Evolutionary conservation across 2,888 invertebrate species (phyloP), one percentile per base, ranked within the genome.

Genomic region (Abrostola tripartita): DNA sequence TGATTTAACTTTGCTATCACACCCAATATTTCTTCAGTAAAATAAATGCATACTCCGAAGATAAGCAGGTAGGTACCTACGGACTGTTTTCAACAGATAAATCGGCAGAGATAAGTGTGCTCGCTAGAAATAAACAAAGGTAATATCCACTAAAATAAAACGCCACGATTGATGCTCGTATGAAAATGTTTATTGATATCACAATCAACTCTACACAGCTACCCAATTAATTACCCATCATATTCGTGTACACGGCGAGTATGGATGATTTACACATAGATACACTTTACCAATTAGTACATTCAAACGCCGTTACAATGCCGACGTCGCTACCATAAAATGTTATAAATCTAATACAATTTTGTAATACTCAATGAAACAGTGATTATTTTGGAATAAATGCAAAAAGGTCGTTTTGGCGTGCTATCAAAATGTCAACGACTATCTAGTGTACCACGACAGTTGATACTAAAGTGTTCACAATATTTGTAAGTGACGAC

Each of bases 131-230:
- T n/a, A 40, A 57, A 53, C 35, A 47, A 37, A 49, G 6, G 24
- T 44, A 57, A 14, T 6, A 14, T 35, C 35, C 10, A 5, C 11
- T 50, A 24, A 77, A 85, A 84, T 83, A 63, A 83, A 84, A 85
- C 79, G 37, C 72, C 50, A 57, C 9, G 71, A 83, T 88, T 91
- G 82, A 94, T 94, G 94, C 95, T 94, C 93, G 94, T 94, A 94
- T 94, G 94, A 94, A 94, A 94, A 94, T 94, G 93, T 94, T 94
- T 94, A 94, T 91, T 94, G 95, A 92, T 94, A 94, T 94, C 94
- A 94, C 94, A 94, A 94, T 94, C 92, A 94, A 92, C 88, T 92
- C 94, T 94, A 94, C 94, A 89, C 92, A 90, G 86, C 95, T 94
- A 94, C 93, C 90, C 90, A 85, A 81, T 87, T 87, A 85, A 85